Evolutionary conservation across 2,888 invertebrate species (phyloP).

Genomic region (Lithophane leautieri): DNA sequence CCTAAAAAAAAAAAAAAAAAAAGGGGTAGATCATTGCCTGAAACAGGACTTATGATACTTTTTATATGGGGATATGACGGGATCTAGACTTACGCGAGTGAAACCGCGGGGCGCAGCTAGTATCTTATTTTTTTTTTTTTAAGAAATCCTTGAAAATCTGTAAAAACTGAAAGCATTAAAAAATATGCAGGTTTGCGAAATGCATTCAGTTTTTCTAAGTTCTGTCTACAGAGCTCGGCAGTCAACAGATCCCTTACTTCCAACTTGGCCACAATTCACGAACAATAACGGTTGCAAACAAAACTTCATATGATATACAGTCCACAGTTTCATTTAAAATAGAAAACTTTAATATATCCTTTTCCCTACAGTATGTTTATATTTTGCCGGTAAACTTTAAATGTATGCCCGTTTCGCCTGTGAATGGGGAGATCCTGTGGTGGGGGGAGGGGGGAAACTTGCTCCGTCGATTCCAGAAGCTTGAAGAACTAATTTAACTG

Average conservation of each 20-base stretch:
- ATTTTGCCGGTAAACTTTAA: conserved; percentile 87
- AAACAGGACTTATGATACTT: too few relatives aligned
- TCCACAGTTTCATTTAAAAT: conserved; percentile 64
- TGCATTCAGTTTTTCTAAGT: not conserved
- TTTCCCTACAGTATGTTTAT: conserved; percentile 78
- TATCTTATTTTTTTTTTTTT: too few relatives aligned
- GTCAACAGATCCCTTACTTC: conserved; percentile 50
- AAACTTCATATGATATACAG: conserved; percentile 62
- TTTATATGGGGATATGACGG: too few relatives aligned
- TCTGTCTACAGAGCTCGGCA: conserved; percentile 13
- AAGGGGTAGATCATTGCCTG: too few relatives aligned
- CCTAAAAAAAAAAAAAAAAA: too few relatives aligned
- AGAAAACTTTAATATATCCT: conserved; percentile 63
- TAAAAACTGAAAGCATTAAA: not conserved
- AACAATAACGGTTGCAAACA: conserved; percentile 61
- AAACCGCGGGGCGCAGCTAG: too few relatives aligned
- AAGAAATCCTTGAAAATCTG: too few relatives aligned
- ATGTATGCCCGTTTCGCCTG: conserved; percentile 85
- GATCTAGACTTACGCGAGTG: too few relatives aligned
- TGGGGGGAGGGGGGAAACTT: conserved; percentile 77
- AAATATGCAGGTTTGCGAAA: not conserved
- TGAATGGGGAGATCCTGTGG: conserved; percentile 71
- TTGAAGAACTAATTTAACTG: conserved; percentile 89
- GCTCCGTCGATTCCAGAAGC: conserved; percentile 87
- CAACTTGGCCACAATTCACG: conserved; percentile 53